A percentile compares a stretch with the other conserved stretches of the same genome.
These are phyloP conservation scores for Ligdia adustata DNA, from an alignment of 2,888 invertebrate genomes.

Conservation along the genomic window DNA sequence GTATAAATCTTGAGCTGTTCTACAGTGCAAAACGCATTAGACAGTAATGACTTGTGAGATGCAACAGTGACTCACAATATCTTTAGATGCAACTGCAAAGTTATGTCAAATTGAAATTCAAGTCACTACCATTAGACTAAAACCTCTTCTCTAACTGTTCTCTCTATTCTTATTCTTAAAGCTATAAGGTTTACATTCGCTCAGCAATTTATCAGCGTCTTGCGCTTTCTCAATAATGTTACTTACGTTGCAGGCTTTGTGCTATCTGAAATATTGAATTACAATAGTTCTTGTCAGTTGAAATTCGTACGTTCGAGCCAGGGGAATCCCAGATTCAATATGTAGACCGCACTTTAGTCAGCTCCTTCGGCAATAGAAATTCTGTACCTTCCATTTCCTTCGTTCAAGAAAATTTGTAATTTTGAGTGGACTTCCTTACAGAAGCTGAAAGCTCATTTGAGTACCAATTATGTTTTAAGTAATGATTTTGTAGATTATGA, in stretches of 20 bases:
- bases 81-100: constrained; percentile 10
- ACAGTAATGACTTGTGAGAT: no score
- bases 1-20: no score
- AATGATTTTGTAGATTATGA: no score
- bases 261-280: constrained; percentile 44
- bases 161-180: constrained; percentile 2
- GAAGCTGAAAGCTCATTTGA: no score
- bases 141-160: not conserved
- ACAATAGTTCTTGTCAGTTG: constrained; percentile 40
- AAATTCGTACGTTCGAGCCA: constrained; percentile 27
- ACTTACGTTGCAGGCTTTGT: constrained; percentile 19
- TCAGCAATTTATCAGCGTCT: constrained; percentile 7
- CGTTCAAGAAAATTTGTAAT: no score
- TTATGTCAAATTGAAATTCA: constrained; percentile 17
- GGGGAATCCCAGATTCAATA: constrained; percentile 19
- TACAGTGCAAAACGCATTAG: no score
- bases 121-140: constrained; percentile 22
- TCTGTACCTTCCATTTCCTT: no score
- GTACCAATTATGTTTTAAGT: no score
- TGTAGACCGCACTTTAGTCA: constrained; percentile 13
- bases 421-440: no score
- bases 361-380: constrained; percentile 9
- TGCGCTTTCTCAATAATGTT: constrained; percentile 24
- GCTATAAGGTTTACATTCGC: constrained; percentile 17
- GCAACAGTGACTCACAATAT: no score